Base-by-base conservation (phyloP, 23 tunicate species). In the Oikopleura albicans region DNA sequence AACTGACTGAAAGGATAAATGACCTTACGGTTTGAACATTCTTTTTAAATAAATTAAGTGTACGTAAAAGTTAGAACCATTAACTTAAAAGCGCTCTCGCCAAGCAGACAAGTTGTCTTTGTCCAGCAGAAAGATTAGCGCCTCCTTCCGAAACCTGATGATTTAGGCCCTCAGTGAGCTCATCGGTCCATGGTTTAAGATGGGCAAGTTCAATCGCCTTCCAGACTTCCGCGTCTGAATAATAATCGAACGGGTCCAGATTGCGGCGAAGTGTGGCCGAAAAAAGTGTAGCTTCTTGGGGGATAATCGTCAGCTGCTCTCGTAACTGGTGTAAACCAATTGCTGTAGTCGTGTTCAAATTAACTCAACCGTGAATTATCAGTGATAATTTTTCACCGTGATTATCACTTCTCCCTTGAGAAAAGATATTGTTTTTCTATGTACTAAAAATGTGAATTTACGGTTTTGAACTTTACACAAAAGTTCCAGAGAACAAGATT, bases 241-340 rank as follows among this genome's bases (percentile, higher is more conserved):
- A 93, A 85, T 88, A 85, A 33, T 83, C 56, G 85, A 93, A 93
- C 39, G 98, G 98, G 59, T 93, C 98, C 0, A 93, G 85, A 76
- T 93, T 93, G 75, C 90, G 88, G 39, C 98, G 95, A 41, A 93
- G 89, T 0, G 94, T 93, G 40, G 94, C 98, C 41, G 90, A 92
- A 85, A 93, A 93, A 0, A 93, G 85, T 37, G 90, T 92, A 2
- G 98, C 94, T 57, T 93, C 98, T 84, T 93, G 98, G 33, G 98
- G 98, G 41, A 93, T 93, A 56, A 93, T 90, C 12, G 98, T 89
- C 38, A 93, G 86, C 29, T 88, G 88, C 79, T 85, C 39, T 49
- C 98, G 63, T 0, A 93, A 57, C 39, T 8, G 22, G 59, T n/a
- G n/a, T n/a, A n/a, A n/a, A n/a, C n/a, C n/a, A n/a, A n/a, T n/a